Percentiles rank a stretch among this genome's conserved stretches.
Conservation (phyloP, 2,797 vertebrate genomes). For the Sylvia borin region DNA sequence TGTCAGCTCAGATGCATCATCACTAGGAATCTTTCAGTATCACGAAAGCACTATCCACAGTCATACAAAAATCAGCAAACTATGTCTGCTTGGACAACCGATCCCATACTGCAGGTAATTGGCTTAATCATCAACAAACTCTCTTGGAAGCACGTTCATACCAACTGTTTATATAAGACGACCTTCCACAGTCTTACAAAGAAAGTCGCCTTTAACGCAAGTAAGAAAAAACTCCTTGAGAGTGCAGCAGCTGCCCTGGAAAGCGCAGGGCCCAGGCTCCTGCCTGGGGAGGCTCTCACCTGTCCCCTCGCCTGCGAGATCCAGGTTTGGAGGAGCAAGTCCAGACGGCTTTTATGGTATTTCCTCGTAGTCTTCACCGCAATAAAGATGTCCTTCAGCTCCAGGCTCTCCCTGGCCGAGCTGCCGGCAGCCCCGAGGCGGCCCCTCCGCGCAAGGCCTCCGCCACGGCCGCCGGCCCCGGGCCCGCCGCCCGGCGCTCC, state of each 20-base stretch:
- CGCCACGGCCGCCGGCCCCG: too few relatives aligned
- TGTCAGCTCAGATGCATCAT: rapidly evolving
- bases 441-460: background rate
- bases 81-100: rapidly evolving
- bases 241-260: rapidly evolving
- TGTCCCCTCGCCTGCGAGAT: slow-evolving; percentile 87
- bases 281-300: slow-evolving; percentile 70
- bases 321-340: slow-evolving; percentile 92
- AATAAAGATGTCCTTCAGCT: slow-evolving; percentile 89
- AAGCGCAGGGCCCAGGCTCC: background rate
- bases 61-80: background rate
- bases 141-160: background rate
- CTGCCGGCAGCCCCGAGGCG: background rate
- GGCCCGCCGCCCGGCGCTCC: background rate
- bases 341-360: slow-evolving; percentile 88
- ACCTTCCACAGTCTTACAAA: background rate
- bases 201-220: background rate
- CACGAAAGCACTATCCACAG: rapidly evolving
- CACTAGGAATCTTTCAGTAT: background rate
- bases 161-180: rapidly evolving
- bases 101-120: background rate
- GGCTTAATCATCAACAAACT: rapidly evolving
- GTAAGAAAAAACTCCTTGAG: rapidly evolving
- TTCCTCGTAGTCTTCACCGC: slow-evolving; percentile 94
- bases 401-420: slow-evolving; percentile 69